Evolutionary conservation across 2,888 invertebrate species (phyloP).

Genomic region (Campoletis raptor): DNA sequence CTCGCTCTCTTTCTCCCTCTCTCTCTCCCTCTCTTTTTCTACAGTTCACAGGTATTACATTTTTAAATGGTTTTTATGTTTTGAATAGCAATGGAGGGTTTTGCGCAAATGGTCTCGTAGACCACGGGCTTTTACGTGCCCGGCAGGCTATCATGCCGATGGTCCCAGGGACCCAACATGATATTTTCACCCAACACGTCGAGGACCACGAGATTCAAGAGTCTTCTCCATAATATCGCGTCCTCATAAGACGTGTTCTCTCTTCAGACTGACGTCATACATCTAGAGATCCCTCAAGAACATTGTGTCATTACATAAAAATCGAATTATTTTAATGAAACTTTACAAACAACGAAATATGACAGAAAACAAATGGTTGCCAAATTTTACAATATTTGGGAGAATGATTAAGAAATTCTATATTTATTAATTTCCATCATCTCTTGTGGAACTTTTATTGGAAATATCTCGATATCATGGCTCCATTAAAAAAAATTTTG

Average conservation of each 20-base stretch:
- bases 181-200: slow-evolving; percentile 57
- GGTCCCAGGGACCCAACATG: slow-evolving; percentile 48
- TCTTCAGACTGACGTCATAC: slow-evolving; percentile 75
- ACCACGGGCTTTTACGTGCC: slow-evolving; percentile 51
- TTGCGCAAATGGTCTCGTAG: slow-evolving; percentile 56
- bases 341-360: no score
- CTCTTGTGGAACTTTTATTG: no score
- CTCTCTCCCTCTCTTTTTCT: neutral
- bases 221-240: slow-evolving; percentile 26
- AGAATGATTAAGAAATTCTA: no score
- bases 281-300: neutral
- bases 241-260: slow-evolving; percentile 52
- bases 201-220: slow-evolving; percentile 30
- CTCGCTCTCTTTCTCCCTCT: neutral
- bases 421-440: no score
- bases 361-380: no score
- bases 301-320: no score
- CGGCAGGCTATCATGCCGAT: slow-evolving; percentile 50
- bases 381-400: no score
- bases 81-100: slow-evolving; percentile 84
- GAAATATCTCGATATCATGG: no score
- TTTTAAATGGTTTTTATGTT: slow-evolving; percentile 85
- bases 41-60: slow-evolving; percentile 81
- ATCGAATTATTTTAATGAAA: no score
- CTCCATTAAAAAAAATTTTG: no score